Evolutionary conservation across 2,797 vertebrate genomes (phyloP).

Genomic region (Pteronotus mesoamericanus): DNA sequence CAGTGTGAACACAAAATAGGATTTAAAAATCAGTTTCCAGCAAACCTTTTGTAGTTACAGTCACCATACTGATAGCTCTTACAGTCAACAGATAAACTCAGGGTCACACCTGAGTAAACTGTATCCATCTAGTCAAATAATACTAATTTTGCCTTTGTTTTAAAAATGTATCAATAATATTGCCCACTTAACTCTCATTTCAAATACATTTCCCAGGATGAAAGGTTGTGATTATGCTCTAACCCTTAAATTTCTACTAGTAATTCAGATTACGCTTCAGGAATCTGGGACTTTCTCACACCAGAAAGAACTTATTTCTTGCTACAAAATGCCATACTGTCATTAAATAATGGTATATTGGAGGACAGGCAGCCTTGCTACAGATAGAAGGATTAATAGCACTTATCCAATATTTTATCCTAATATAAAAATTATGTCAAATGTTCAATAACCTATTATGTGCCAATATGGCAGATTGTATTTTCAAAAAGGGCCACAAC

Average conservation of each 20-base stretch:
- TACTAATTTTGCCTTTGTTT: not conserved
- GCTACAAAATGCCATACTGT: not conserved
- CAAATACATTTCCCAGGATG: not conserved
- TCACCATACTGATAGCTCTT: not conserved
- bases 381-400: not conserved
- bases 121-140: not conserved
- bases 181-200: conserved; percentile 41
- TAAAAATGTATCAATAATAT: not conserved
- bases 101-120: not conserved
- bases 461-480: not conserved
- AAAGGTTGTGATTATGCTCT: not conserved
- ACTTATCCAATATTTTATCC: not conserved
- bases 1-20: not conserved
- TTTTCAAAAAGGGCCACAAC: not conserved
- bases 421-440: not conserved
- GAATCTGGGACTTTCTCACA: not conserved
- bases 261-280: not conserved
- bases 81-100: not conserved
- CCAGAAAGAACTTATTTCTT: not conserved
- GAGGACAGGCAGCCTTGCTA: not conserved
- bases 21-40: not conserved
- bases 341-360: not conserved
- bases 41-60: not conserved
- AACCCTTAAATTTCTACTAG: not conserved
- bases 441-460: not conserved